A percentile compares a stretch with the other conserved stretches of the same genome.
Conservation (phyloP, 2,888 invertebrate genomes). For the Heliconius ismenius region DNA sequence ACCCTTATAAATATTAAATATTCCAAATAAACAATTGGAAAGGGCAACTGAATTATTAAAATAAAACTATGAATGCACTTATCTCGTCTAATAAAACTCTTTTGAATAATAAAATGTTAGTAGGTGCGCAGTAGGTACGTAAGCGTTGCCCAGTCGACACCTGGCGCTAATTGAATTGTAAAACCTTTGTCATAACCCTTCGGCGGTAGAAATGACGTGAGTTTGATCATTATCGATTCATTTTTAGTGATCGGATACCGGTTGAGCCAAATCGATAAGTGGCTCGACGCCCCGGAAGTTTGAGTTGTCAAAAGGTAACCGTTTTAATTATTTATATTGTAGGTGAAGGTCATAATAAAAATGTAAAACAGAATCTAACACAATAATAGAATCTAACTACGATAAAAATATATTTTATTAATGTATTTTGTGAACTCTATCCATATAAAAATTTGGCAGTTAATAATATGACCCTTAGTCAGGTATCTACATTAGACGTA, state of each 20-base stretch:
- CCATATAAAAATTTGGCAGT: no score
- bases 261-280: constrained; percentile 47
- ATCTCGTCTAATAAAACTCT: constrained; percentile 59
- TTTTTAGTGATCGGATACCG: constrained; percentile 65
- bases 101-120: constrained; percentile 64
- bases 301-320: not conserved
- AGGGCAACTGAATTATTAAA: constrained; percentile 52
- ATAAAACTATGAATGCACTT: constrained; percentile 63
- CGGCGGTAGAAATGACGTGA: constrained; percentile 74
- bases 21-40: constrained; percentile 47
- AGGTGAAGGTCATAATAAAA: not conserved
- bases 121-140: constrained; percentile 51
- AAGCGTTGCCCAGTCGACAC: constrained; percentile 70
- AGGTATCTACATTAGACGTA: no score
- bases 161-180: constrained; percentile 81
- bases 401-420: not conserved
- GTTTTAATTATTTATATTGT: not conserved
- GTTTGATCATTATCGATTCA: constrained; percentile 73
- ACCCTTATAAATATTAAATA: constrained; percentile 46
- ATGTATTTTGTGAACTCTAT: not conserved
- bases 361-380: not conserved
- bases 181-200: constrained; percentile 76
- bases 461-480: no score
- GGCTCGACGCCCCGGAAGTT: constrained; percentile 23
- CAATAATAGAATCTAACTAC: not conserved